Conservation (phyloP, 2,797 vertebrate genomes). For the Remorina albescens region DNA sequence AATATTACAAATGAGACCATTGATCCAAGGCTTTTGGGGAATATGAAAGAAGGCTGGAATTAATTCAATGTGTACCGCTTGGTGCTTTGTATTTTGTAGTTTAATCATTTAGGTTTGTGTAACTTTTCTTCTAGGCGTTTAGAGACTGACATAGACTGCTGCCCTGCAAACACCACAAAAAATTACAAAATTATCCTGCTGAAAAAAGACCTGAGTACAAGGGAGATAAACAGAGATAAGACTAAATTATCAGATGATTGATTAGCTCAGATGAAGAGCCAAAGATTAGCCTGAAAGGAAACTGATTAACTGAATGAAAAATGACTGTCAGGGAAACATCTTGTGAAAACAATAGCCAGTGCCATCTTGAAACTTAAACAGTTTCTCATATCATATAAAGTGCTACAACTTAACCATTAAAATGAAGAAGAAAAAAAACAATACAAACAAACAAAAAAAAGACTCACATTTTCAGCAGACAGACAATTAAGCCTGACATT, state of each 20-base stretch:
- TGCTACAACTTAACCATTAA: conserved; percentile 57
- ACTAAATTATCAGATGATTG: conserved; percentile 27
- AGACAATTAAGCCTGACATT: conserved; percentile 1
- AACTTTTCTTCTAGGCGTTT: conserved; percentile 28
- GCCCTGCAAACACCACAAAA: conserved; percentile 26
- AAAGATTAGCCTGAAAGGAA: conserved; percentile 28
- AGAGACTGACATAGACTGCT: conserved; percentile 26
- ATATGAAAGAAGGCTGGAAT: conserved; percentile 21
- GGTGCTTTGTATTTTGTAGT: background rate
- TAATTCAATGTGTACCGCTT: background rate
- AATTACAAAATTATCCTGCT: conserved; percentile 18
- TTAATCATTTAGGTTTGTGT: conserved; percentile 33
- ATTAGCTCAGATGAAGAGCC: conserved; percentile 36
- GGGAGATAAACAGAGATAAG: conserved; percentile 20
- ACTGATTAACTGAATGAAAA: conserved; percentile 28
- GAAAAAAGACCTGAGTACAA: conserved; percentile 31
- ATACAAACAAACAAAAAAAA: no score
- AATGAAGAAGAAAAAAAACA: conserved; percentile 23
- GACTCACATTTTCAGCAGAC: conserved; percentile 28
- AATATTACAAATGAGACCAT: background rate
- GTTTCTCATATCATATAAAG: conserved; percentile 66
- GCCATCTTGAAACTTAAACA: conserved; percentile 48
- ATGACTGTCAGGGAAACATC: conserved; percentile 24
- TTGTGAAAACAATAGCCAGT: conserved; percentile 10
- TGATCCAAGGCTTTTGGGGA: background rate